Base-by-base conservation (phyloP, 1,140 invertebrate genomes). In the Monochamus saltuarius region DNA sequence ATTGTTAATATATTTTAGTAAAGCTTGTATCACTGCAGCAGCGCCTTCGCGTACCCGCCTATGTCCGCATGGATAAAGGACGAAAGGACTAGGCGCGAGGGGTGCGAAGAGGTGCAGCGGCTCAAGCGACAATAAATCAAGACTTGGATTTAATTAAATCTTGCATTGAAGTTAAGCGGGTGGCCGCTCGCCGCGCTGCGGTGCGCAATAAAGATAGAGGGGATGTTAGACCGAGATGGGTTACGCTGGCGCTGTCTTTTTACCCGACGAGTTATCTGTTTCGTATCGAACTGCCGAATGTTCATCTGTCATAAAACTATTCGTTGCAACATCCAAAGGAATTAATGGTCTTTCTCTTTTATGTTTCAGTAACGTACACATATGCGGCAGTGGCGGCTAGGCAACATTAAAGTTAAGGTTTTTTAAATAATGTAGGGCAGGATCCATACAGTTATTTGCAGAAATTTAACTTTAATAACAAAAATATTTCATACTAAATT, bases 51-150 rank as follows among this genome's bases (percentile, higher is more conserved):
- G 22, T 29, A 29, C 22, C 22, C 22, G 22, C 22, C 22, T 42
- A 11, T 14, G 43, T 14, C n/a, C 49, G 40, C 40, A 53, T 59
- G 62, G 62, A 67, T 62, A 66, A 69, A 62, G 53, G 62, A 62
- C 42, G 51, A 62, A 65, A 55, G 35, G 43, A 43, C 39, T 46
- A 47, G 45, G 55, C 35, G 61, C 50, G 52, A 40, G 14, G 50
- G 67, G 38, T 17, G 14, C 45, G 64, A 16, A 57, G 62, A 53
- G 55, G 59, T 65, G 38, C 52, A 42, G 62, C 53, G 57, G 59
- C 67, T 67, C 70, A 71, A 73, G 76, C 78, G 77, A 79, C 80
- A 79, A 83, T 84, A 83, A 83, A 84, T 83, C 81, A 83, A 81
- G 78, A 76, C 78, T 76, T 76, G 77, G 75, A 78, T 78, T 78